Evolutionary conservation across 2,797 vertebrate species (phyloP), one percentile per base, ranked within the genome.

Genomic region (Arnoldichthys spilopterus): DNA sequence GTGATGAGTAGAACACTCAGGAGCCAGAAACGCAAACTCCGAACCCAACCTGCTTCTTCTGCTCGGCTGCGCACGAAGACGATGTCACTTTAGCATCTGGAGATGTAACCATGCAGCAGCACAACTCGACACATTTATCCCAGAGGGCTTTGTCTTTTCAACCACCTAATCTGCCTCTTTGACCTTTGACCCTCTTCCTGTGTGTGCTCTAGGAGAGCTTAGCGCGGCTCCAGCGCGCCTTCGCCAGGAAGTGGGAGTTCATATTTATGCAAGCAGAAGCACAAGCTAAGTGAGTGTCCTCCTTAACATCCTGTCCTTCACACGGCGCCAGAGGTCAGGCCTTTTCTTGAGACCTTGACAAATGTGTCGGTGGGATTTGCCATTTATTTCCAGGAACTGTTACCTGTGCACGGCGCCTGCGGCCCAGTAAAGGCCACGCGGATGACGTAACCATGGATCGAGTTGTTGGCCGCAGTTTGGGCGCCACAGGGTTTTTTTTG

Each of bases 191-290:
- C 16, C 37, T 70, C 58, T 32, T 45, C 59, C 51, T 70, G 9
- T 47, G 4, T 69, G 37, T 51, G 81, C 69, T 91, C 78, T 93
- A 99, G 97, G 97, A 99, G 87, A 98, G 97, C 91, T 95, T 99
- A 95, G 97, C 97, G 76, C 95, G 97, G 89, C 93, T 99, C 91
- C 97, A 99, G 91, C 92, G 97, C 92, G 96, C 96, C 28, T 99
- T 99, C 85, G 97, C 97, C 88, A 94, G 97, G 84, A 99, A 99
- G 89, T 99, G 97, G 97, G 97, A 99, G 86, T 99, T 99, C 93
- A 98, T 99, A 91, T 99, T 99, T 92, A 99, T 99, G 97, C 97
- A 99, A 95, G 97, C 97, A 89, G 97, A 99, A 94, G 97, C 97
- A 91, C 97, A 99, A 94, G 97, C 97, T 78, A 99, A 98, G 97